Evolutionary conservation across 53 echinoderm and acorn worm species (phyloP), one percentile per base, ranked within the genome.

Genomic region (Holothuria scabra): DNA sequence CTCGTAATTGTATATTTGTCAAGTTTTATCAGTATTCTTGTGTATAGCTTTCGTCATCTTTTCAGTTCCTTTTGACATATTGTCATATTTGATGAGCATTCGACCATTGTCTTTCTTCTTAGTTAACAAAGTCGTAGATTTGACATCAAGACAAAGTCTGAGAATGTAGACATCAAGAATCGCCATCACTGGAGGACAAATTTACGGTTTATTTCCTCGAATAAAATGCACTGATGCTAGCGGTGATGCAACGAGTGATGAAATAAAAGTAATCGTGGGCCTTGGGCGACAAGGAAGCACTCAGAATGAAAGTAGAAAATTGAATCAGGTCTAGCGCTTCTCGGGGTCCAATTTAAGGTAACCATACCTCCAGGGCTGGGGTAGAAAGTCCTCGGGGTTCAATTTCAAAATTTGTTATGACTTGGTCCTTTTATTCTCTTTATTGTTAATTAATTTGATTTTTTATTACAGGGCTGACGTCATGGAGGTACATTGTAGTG

Each of bases 381-480:
- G 57, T 55, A 78, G 20, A 78, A 78, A 56, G 59, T 55, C 78
- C 78, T 56, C 23, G 56, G 78, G 78, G 57, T 19, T 29, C 59
- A 78, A 78, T 78, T 58, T 58, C 57, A 26, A 78, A 78, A 57
- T 78, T 78, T 78, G 78, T 78, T 78, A 78, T 78, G 78, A 78
- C 78, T 78, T 57, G 56, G 49, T 58, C n/a, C 78, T 28, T 78
- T 78, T 78, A 78, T 29, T 78, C 56, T 78, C 78, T 78, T 78
- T 78, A 78, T 78, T 78, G 78, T 78, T 78, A 78, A 78, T 78
- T 78, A 78, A 78, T 78, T 78, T 78, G 57, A 78, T 78, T 78
- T 76, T 78, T 78, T 59, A 78, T 58, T 56, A 49, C 32, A 32
- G 56, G 26, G 32, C 58, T 78, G 78, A 78, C 78, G 78, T 78